Percentiles rank a stretch among this genome's conserved stretches.
These are phyloP conservation scores for Distichodus sexfasciatus DNA, from an alignment of 2,797 vertebrate genomes.

Conservation along the genomic window DNA sequence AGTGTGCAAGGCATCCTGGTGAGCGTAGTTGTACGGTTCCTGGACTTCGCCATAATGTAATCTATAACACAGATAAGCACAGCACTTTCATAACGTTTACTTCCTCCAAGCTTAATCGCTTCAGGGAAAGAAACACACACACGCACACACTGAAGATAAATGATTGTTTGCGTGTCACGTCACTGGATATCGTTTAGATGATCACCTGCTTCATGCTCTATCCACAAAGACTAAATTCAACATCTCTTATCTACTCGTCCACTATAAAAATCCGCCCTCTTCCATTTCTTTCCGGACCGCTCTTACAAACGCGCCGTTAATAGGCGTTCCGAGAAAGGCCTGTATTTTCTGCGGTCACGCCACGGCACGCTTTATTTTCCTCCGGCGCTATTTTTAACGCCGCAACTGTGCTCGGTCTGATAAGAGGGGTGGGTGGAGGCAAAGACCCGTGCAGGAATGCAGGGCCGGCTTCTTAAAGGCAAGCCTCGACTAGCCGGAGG, in stretches of 20 bases:
- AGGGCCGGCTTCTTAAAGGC: conserved; percentile 59
- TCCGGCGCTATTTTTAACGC: conserved; percentile 73
- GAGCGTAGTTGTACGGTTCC: conserved; percentile 58
- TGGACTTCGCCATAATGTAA: conserved; percentile 64
- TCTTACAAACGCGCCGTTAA: not conserved
- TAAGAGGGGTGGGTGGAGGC: conserved; percentile 67
- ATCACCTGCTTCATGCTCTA: too few relatives aligned
- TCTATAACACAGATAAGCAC: conserved; percentile 65
- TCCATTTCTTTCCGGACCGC: not conserved
- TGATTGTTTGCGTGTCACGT: too few relatives aligned
- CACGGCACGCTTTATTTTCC: conserved; percentile 62
- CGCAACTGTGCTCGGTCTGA: conserved; percentile 57
- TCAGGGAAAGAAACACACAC: conserved; percentile 13
- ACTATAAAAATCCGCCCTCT: too few relatives aligned
- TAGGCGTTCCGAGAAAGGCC: too few relatives aligned
- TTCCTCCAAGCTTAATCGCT: conserved; percentile 32
- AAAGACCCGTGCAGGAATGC: conserved; percentile 67
- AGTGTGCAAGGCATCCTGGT: conserved; percentile 77
- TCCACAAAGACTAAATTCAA: too few relatives aligned
- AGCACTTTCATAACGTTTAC: conserved; percentile 41
- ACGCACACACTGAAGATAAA: too few relatives aligned
- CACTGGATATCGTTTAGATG: too few relatives aligned
- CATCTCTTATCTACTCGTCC: too few relatives aligned
- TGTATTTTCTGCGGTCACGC: conserved; percentile 61
- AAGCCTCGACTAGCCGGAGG: conserved; percentile 66